Base-by-base conservation (phyloP, 2,113 vertebrate genomes). In the Chionomys nivalis region DNA sequence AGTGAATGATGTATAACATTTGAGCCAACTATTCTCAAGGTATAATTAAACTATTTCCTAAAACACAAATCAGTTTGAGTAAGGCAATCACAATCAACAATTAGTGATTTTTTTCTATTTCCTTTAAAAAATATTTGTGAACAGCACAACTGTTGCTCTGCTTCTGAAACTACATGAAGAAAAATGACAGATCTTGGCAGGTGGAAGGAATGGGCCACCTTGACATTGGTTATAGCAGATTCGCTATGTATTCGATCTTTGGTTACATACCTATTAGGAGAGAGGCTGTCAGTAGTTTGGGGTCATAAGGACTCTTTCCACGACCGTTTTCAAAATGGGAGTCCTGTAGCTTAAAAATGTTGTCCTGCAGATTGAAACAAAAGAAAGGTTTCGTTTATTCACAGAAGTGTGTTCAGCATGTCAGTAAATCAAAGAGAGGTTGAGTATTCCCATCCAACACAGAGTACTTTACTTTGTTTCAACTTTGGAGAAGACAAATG, bases 251-350 rank as follows among this genome's bases (percentile, higher is more conserved):
- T 12, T 68, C 33, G 65, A 13, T 68, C 81, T 49, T 90, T 87
- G 73, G 86, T 75, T 93, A 42, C 99, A 96, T 98, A 99, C 99
- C 99, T 97, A 99, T 98, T 97, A 99, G 99, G 98, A 99, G 99
- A 95, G 99, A 99, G 75, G 99, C 99, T 52, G 99, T 99, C 97
- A 98, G 98, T 93, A 99, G 98, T 98, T 99, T 99, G 33, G 99
- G 99, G 97, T 99, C 99, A 79, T 99, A 99, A 2, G 99, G 99
- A 95, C 99, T 99, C 98, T 99, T 99, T 52, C 99, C 99, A 77
- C 99, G 98, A 90, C 99, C 99, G 68, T 99, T 99, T 98, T 99
- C 99, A 97, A 99, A 98, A 94, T 99, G 99, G 28, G 99, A 98
- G 3, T 99, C 98, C 95, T 99, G 99, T 90, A 99, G 98, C 94